Evolutionary conservation across 2,113 vertebrate genomes (phyloP).

Genomic region (Tylochromis polylepis): DNA sequence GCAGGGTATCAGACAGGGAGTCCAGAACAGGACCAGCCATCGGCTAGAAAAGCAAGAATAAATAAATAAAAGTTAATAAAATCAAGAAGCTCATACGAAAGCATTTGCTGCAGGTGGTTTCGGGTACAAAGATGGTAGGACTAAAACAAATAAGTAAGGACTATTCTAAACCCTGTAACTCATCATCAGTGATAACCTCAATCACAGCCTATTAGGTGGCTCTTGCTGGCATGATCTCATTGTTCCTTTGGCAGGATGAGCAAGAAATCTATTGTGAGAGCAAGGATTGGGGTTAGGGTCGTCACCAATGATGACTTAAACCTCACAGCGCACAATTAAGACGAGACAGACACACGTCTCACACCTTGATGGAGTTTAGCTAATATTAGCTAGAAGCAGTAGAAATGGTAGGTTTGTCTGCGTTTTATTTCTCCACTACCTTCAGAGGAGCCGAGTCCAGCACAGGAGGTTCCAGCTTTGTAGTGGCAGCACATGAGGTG

Average conservation of each 20-base stretch:
- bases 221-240: background rate
- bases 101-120: background rate
- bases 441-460: slow-evolving; percentile 37
- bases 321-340: background rate
- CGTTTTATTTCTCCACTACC: slow-evolving; percentile 22
- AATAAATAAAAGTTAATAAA: background rate
- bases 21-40: slow-evolving; percentile 54
- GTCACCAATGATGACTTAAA: background rate
- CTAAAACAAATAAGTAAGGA: background rate
- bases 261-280: background rate
- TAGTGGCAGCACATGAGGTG: background rate
- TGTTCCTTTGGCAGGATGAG: background rate
- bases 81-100: background rate
- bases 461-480: slow-evolving; percentile 28
- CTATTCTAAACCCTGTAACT: background rate
- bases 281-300: background rate
- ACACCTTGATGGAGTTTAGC: background rate
- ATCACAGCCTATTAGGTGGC: background rate
- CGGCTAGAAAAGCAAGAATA: slow-evolving; percentile 30
- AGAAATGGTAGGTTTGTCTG: background rate
- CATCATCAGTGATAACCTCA: background rate
- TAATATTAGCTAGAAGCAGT: background rate
- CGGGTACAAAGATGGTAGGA: background rate
- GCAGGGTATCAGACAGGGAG: slow-evolving; percentile 38
- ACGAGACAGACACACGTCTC: background rate